Percentiles rank a stretch among this genome's conserved stretches.
phyloP scores from a whole-genome alignment of 2,797 vertebrate genomes.

The Labeo calbasu region DNA sequence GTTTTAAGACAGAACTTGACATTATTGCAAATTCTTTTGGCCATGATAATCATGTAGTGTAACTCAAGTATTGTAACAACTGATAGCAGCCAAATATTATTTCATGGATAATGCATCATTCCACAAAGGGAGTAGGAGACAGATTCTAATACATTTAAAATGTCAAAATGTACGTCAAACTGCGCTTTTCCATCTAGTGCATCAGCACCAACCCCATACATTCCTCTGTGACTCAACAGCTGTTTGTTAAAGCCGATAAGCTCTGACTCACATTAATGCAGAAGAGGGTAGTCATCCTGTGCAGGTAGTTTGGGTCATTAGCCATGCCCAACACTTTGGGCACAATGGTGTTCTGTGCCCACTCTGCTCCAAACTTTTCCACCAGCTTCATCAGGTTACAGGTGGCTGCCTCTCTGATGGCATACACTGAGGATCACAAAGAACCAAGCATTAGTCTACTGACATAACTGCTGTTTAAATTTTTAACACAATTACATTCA shows the following conservation, averaged over 20 bases:
- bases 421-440: constrained; percentile 78
- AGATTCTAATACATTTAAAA: neutral
- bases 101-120: neutral
- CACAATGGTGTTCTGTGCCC: constrained; percentile 91
- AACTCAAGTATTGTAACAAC: too few relatives aligned
- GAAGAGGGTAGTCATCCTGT: constrained; percentile 94
- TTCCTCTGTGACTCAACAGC: constrained; percentile 5
- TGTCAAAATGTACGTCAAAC: neutral
- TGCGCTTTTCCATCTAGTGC: neutral
- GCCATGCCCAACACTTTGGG: constrained; percentile 93
- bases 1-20: too few relatives aligned
- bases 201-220: constrained; percentile 3
- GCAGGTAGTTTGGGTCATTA: constrained; percentile 91
- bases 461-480: neutral
- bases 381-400: constrained; percentile 92
- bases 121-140: neutral
- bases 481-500: neutral
- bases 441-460: neutral
- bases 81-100: neutral
- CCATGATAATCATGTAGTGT: too few relatives aligned
- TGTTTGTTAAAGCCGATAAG: constrained; percentile 6
- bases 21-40: too few relatives aligned
- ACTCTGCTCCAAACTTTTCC: constrained; percentile 90
- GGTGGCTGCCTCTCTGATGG: constrained; percentile 90
- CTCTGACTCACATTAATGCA: constrained; percentile 88